These are phyloP conservation scores for Nineta flava DNA, from an alignment of 2,888 invertebrate species.

Conservation along the genomic window DNA sequence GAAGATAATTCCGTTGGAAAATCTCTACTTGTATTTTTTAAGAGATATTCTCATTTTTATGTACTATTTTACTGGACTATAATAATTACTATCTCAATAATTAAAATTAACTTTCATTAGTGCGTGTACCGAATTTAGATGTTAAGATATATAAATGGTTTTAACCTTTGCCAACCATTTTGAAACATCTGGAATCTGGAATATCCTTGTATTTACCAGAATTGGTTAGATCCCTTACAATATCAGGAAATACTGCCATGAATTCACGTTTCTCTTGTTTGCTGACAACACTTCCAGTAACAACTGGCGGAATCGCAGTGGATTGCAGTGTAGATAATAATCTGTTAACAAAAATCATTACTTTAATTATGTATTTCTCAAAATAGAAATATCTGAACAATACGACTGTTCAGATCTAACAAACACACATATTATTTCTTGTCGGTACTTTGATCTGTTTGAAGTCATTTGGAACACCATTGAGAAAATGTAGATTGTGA, in stretches of 20 bases:
- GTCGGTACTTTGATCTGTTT: too few species aligned
- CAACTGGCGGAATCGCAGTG: slow-evolving; percentile 40
- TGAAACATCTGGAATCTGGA: slow-evolving; percentile 59
- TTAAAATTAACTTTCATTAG: too few species aligned
- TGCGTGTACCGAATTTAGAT: background rate
- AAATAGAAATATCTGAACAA: too few species aligned
- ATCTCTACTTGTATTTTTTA: too few species aligned
- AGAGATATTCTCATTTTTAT: too few species aligned
- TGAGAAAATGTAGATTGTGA: too few species aligned
- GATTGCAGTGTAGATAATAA: slow-evolving; percentile 43
- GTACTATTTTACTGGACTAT: too few species aligned
- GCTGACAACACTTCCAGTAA: slow-evolving; percentile 41
- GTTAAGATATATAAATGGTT: background rate
- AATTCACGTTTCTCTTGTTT: slow-evolving; percentile 78
- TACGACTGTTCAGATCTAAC: too few species aligned
- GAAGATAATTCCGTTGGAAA: too few species aligned
- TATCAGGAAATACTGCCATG: slow-evolving; percentile 76
- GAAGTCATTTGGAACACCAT: too few species aligned
- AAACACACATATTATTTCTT: too few species aligned
- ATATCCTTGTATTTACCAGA: slow-evolving; percentile 58
- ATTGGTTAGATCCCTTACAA: slow-evolving; percentile 69
- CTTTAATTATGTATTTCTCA: too few species aligned
- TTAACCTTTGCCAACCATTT: slow-evolving; percentile 66
- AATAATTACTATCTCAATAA: background rate
- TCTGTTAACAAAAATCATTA: slow-evolving; percentile 21